Evolutionary conservation across 2,888 invertebrate genomes (phyloP).

Genomic region (Sesia bembeciformis): DNA sequence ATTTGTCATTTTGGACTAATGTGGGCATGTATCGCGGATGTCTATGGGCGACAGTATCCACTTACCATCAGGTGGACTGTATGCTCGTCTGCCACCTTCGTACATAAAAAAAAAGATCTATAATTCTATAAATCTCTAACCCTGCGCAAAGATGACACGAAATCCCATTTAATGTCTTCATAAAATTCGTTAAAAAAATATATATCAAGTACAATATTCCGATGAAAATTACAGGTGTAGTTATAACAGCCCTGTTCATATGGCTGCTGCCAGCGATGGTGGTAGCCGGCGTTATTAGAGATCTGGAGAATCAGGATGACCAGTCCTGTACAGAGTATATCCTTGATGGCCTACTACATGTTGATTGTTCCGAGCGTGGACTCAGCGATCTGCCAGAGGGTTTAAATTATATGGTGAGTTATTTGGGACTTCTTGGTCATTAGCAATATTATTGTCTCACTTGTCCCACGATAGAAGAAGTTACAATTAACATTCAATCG

Average conservation of each 20-base stretch:
- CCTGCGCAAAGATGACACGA: no score
- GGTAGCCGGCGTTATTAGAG: conserved; percentile 27
- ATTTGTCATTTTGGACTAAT: no score
- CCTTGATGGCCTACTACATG: conserved; percentile 23
- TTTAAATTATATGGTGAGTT: conserved; percentile 45
- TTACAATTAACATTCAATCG: no score
- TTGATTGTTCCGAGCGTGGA: conserved; percentile 50
- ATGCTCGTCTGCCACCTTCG: no score
- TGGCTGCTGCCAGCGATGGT: conserved; percentile 40
- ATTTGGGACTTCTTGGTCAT: no score
- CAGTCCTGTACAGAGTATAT: conserved; percentile 32
- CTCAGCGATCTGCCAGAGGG: conserved; percentile 49
- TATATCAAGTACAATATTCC: background rate
- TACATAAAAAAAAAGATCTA: no score
- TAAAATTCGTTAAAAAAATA: background rate
- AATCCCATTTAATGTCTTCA: background rate
- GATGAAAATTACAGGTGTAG: conserved; percentile 32
- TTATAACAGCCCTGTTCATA: conserved; percentile 29
- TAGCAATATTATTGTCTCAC: no score
- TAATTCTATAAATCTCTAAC: no score
- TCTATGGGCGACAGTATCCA: no score
- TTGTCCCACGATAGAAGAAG: no score
- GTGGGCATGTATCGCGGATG: no score
- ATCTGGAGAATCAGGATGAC: conserved; percentile 21
- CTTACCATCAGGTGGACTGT: no score